These are phyloP conservation scores for Dasypogon diadema DNA, from an alignment of 2,888 invertebrate genomes.

Conservation along the genomic window DNA sequence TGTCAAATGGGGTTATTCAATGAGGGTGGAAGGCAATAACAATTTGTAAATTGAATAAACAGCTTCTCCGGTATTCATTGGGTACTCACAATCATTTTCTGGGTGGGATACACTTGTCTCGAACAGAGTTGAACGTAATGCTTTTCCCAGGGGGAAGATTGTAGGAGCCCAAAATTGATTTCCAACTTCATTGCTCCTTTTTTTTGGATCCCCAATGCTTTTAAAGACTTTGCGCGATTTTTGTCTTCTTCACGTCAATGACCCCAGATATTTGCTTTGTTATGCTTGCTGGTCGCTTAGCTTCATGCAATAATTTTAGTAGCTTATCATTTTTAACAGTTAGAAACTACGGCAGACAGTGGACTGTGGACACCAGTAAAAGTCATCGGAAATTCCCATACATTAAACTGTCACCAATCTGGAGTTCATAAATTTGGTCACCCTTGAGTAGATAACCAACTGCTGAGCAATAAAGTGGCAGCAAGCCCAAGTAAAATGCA, in stretches of 20 bases:
- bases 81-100: slow-evolving; percentile 31
- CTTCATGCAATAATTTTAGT: neutral
- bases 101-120: slow-evolving; percentile 3
- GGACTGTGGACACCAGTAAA: neutral
- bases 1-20: neutral
- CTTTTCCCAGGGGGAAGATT: neutral
- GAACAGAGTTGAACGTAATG: neutral
- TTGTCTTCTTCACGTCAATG: too few species aligned
- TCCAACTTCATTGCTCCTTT: too few species aligned
- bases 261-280: too few species aligned
- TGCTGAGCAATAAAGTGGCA: slow-evolving; percentile 28
- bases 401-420: slow-evolving; percentile 38
- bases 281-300: too few species aligned
- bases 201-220: too few species aligned
- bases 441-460: neutral
- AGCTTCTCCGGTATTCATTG: slow-evolving; percentile 51
- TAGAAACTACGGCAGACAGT: neutral
- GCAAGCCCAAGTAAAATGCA: slow-evolving; percentile 23
- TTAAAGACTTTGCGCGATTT: too few species aligned
- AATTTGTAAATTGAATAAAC: slow-evolving; percentile 56
- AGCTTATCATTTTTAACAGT: neutral
- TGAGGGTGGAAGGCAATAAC: slow-evolving; percentile 49
- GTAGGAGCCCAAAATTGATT: too few species aligned
- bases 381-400: neutral
- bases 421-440: slow-evolving; percentile 40